phyloP scores from a whole-genome alignment of 2,888 invertebrate species.

The Athripsodes cinereus region DNA sequence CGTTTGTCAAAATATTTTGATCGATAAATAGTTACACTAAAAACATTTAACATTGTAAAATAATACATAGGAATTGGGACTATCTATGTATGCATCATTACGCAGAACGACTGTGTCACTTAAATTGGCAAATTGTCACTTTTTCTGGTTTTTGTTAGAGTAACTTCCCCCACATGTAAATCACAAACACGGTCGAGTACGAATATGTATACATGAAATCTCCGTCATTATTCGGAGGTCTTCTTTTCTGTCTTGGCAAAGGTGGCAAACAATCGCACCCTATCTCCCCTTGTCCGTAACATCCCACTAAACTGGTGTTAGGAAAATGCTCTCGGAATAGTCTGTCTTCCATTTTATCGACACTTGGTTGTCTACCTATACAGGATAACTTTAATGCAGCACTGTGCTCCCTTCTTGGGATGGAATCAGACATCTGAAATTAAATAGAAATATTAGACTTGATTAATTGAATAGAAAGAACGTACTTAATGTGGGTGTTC shows the following conservation, averaged over 20 bases:
- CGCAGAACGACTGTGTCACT: too few relatives aligned
- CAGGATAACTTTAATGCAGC: constrained; percentile 43
- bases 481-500: too few relatives aligned
- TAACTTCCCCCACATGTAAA: constrained; percentile 45
- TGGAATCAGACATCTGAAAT: constrained; percentile 40
- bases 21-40: too few relatives aligned
- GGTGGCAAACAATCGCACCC: constrained; percentile 37
- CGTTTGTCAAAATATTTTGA: too few relatives aligned
- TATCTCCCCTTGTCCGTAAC: constrained; percentile 46
- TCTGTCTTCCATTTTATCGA: constrained; percentile 40
- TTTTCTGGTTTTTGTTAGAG: not conserved
- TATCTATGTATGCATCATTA: too few relatives aligned
- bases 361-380: constrained; percentile 39
- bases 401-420: constrained; percentile 42
- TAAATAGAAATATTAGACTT: not conserved
- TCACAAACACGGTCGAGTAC: constrained; percentile 44
- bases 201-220: constrained; percentile 35
- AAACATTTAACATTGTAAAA: too few relatives aligned
- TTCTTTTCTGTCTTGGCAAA: not conserved
- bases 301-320: constrained; percentile 38
- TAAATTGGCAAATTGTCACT: too few relatives aligned
- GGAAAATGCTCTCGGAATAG: constrained; percentile 41
- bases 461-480: too few relatives aligned
- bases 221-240: too few relatives aligned
- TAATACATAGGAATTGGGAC: too few relatives aligned